Evolutionary conservation across 2,113 vertebrate genomes (phyloP), one percentile per base, ranked within the genome.

Genomic region (Serinus canaria): DNA sequence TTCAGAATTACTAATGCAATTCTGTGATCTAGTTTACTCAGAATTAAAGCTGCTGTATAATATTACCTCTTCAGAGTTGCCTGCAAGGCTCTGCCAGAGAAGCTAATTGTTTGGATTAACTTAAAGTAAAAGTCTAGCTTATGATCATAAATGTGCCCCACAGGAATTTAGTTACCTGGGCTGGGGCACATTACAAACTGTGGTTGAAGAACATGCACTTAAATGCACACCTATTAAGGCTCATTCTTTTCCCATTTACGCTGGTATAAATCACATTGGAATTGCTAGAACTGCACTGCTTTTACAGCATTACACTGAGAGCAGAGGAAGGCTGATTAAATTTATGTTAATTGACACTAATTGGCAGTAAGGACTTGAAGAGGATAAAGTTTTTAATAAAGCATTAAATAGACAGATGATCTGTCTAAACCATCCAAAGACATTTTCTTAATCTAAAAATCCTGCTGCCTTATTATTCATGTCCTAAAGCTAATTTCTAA

Each of bases 341-440:
- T 96, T 87, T 28, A 63, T 88, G 63, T 83, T 93, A 94, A 93
- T 92, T 95, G 83, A 86, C 79, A 88, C 44, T 93, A 94, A 96
- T 93, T 94, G 85, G 33, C 84, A 83, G 60, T 83, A 88, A 93
- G 43, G 63, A 85, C 67, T 85, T 77, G 39, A 92, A 90, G 74
- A 77, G 33, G 55, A 85, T 94, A 50, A 95, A 89, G 75, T 78
- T 94, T 92, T 96, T 88, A 91, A 94, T 93, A 90, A 80, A 85
- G 20, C 76, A 67, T 95, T 93, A 86, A 90, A 90, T 67, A 94
- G 87, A 94, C 55, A 77, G 67, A 83, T 83, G 67, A 90, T 94
- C 79, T 86, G 55, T 83, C 75, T 92, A 55, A 92, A 92, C 46
- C 55, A 72, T 80, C 91, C 72, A 63, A 83, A 88, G 64, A 21